A percentile compares a stretch with the other conserved stretches of the same genome.
Conservation (phyloP, 2,797 vertebrate species). For the Borostomias antarcticus region DNA sequence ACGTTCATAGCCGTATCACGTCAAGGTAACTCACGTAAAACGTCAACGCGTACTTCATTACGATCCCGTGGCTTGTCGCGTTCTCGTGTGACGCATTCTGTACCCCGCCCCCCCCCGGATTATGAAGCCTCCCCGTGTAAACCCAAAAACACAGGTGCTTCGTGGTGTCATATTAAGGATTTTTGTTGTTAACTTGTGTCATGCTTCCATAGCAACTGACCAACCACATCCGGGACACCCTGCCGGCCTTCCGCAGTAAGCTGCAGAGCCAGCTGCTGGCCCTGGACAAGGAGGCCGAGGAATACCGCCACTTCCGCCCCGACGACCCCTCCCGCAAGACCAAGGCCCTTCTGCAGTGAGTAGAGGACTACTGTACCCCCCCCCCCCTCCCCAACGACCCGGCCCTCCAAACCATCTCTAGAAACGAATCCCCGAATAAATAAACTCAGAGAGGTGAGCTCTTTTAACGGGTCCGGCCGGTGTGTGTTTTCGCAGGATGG, state of each 20-base stretch:
- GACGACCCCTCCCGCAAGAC: conserved; percentile 95
- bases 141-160: not conserved
- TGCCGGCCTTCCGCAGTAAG: conserved; percentile 92
- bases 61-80: not conserved
- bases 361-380: no score
- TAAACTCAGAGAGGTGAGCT: not conserved
- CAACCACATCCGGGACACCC: conserved; percentile 94
- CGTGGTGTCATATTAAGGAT: not conserved
- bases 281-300: conserved; percentile 93
- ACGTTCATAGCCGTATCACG: not conserved
- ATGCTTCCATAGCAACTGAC: conserved; percentile 85
- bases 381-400: no score
- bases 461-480: not conserved
- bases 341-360: conserved; percentile 93
- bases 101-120: not conserved
- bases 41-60: not conserved
- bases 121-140: not conserved
- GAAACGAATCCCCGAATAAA: not conserved
- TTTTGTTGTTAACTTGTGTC: conserved; percentile 19
- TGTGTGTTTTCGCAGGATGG: conserved; percentile 81
- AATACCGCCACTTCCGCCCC: conserved; percentile 90
- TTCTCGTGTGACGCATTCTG: not conserved
- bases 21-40: no score
- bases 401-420: not conserved
- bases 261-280: conserved; percentile 91